Evolutionary conservation across 1,140 invertebrate species (phyloP), one percentile per base, ranked within the genome.

Genomic region (Caenorhabditis elegans): DNA sequence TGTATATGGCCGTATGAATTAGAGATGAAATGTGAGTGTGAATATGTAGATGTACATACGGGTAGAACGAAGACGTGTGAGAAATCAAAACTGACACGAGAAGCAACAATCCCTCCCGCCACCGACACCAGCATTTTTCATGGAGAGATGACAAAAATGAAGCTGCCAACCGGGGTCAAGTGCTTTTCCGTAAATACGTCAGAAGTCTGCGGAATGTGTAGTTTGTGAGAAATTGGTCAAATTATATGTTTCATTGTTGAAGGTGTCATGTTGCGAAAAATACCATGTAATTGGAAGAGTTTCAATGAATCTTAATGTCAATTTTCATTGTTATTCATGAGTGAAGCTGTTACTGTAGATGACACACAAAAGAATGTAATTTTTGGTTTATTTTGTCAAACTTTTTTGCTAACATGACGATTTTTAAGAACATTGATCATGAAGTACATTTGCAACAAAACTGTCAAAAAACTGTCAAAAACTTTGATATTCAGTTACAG

Each of bases 131-230:
- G n/a, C n/a, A n/a, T n/a, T n/a, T n/a, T n/a, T n/a, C n/a, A n/a
- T n/a, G n/a, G n/a, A n/a, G n/a, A n/a, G n/a, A n/a, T n/a, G n/a
- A n/a, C n/a, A n/a, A n/a, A n/a, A n/a, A n/a, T n/a, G n/a, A n/a
- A n/a, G n/a, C n/a, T n/a, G n/a, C n/a, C 13, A 53, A 60, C 55
- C 60, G 60, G 60, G 60, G 60, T 70, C 60, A 39, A 60, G 53
- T 60, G 28, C 53, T 60, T 60, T 60, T 60, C 28, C 53, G 49
- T 17, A 26, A n/a, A 48, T 13, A 48, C 47, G 51, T 6, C 51
- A 31, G 17, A 60, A 34, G 53, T 34, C 53, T 60, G 17, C 19
- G 60, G n/a, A 70, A 39, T 39, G 13, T 70, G 60, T 39, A 70
- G 34, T 70, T 36, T 70, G 34, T 39, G 60, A n/a, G 34, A 31